Evolutionary conservation across 1,140 invertebrate genomes (phyloP), one percentile per base, ranked within the genome.

Genomic region (Phthorimaea operculella): DNA sequence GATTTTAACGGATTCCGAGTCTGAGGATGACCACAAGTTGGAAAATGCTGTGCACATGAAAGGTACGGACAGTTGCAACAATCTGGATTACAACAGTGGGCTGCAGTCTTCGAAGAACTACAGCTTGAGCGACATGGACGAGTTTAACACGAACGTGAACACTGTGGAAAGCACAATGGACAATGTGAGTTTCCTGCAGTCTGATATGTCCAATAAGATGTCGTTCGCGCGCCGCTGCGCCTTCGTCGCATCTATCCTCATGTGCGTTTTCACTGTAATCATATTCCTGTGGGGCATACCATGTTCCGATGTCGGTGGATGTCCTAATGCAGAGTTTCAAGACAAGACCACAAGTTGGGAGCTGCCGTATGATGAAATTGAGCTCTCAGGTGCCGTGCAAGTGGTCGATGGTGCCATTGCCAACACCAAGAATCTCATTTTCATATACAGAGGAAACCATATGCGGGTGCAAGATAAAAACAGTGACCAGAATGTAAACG

Each of bases 201-300:
- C 73, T 6, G 83, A 89, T 74, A 59, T 72, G 9, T 82, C 80
- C 0, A 79, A 70, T 49, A 83, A 78, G 61, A 91, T 93, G 90
- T 90, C 90, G 0, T 82, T 87, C n/a, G 67, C 89, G 44, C 85
- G 92, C 14, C 88, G 89, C 49, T 86, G 89, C 44, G 90, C 89
- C 33, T 91, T 93, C 60, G 76, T 91, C 11, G 77, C 87, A 10
- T 93, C 92, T 8, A 89, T 93, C 56, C 64, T 93, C 18, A 70
- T 92, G 12, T 94, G 92, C 64, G 73, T 92, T 18, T 79, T 92
- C 47, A 91, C 90, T 10, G 88, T 93, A 15, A 64, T 92, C 10
- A 86, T 91, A 61, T 94, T 94, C 73, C 75, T 94, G 1, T 94
- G 92, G 90, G 86, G 90, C 11, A 76, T 93, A 59, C 93, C 93